A percentile compares a stretch with the other conserved stretches of the same genome.
Evolutionary conservation across 92 coral and sea anemone genomes (phyloP).

Genomic region (Porites cylindrica): DNA sequence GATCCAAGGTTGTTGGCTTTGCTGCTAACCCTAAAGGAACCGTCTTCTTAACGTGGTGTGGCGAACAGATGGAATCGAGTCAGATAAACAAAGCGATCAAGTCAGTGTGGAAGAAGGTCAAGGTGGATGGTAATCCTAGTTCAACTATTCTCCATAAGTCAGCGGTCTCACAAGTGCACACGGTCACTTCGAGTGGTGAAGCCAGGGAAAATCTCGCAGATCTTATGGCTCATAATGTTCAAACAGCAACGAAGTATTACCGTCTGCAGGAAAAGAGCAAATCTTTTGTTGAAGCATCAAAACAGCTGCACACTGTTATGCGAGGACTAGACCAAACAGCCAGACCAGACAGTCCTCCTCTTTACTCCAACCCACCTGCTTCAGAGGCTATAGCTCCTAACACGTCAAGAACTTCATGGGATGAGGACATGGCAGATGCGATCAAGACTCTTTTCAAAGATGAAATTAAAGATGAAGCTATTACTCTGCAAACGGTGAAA

Average conservation of each 20-base stretch:
- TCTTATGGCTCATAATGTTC: constrained; percentile 10
- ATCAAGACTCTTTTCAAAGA: constrained; percentile 32
- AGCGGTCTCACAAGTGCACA: constrained; percentile 1
- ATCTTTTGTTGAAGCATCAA: not conserved
- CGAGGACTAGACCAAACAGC: not conserved
- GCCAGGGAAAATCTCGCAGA: constrained; percentile 8
- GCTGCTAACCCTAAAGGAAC: not conserved
- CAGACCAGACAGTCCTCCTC: not conserved
- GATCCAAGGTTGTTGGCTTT: not conserved
- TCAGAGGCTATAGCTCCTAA: constrained; percentile 1
- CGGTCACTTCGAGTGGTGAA: not conserved
- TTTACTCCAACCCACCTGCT: not conserved
- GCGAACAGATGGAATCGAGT: not conserved
- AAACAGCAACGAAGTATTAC: constrained; percentile 20
- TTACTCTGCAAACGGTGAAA: constrained; percentile 30
- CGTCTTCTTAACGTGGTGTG: constrained; percentile 20
- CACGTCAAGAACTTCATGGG: constrained; percentile 15
- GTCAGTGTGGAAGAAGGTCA: constrained; percentile 22
- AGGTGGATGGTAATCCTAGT: not conserved
- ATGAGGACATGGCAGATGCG: constrained; percentile 15
- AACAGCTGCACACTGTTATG: constrained; percentile 19
- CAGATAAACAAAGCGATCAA: constrained; percentile 31
- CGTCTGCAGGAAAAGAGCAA: constrained; percentile 17
- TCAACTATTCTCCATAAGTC: constrained; percentile 4
- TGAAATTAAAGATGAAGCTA: constrained; percentile 17